Conservation (phyloP, 2,797 vertebrate species). For the Tympanoctomys barrerae region DNA sequence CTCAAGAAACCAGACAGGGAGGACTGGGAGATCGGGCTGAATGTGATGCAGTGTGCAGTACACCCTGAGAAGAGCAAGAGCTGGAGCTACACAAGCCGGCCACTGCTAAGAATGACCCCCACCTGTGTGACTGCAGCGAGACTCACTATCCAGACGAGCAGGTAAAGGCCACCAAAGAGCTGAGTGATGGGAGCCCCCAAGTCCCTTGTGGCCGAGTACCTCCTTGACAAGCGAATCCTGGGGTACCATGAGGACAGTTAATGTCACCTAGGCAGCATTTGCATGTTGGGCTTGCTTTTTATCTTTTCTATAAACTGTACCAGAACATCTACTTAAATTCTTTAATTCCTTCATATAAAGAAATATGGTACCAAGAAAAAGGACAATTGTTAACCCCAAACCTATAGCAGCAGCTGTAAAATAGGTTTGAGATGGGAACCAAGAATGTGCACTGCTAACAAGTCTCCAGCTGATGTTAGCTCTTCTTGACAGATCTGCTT, state of each 20-base stretch:
- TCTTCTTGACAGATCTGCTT: background rate
- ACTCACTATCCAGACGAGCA: background rate
- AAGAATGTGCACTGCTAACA: constrained; percentile 14
- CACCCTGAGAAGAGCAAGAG: background rate
- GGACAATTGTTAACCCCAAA: background rate
- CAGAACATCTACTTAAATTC: background rate
- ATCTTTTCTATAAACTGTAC: background rate
- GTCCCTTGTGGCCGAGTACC: background rate
- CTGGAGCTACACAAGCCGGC: background rate
- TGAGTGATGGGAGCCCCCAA: background rate
- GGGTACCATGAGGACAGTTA: background rate
- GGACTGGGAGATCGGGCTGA: background rate
- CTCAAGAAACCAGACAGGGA: background rate
- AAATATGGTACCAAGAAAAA: background rate
- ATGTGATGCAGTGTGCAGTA: background rate
- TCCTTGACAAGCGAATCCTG: background rate
- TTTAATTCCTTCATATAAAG: background rate
- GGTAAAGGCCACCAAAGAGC: background rate
- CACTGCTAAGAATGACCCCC: background rate
- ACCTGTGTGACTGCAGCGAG: background rate
- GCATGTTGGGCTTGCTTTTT: background rate
- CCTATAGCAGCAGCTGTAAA: background rate
- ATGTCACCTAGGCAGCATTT: background rate
- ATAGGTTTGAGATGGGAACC: background rate
- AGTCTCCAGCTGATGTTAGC: background rate